Conservation (phyloP, 2,888 invertebrate species). For the Meiosimyza platycephala region DNA sequence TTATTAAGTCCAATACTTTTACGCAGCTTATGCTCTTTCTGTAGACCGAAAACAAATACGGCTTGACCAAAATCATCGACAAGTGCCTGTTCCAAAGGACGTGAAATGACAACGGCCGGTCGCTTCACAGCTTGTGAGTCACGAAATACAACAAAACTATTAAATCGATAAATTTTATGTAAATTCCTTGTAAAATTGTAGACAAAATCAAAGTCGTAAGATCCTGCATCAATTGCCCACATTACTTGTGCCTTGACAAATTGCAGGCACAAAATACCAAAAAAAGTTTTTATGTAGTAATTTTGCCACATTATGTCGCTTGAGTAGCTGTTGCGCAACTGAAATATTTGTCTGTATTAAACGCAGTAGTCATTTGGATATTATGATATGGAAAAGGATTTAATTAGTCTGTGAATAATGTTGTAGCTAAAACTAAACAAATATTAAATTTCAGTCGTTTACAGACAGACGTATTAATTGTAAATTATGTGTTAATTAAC, state of each 20-base stretch:
- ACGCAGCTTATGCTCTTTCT: conserved; percentile 3
- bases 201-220: conserved; percentile 29
- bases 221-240: not conserved
- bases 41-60: conserved; percentile 21
- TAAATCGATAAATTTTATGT: conserved; percentile 15
- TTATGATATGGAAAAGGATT: no score
- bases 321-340: no score
- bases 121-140: conserved; percentile 7
- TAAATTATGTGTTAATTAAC: no score
- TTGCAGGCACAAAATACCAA: no score
- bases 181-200: conserved; percentile 27
- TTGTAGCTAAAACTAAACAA: no score
- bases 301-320: no score
- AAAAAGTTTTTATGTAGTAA: no score
- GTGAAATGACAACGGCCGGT: not conserved
- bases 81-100: conserved; percentile 27
- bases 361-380: no score
- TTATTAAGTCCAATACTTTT: conserved; percentile 24
- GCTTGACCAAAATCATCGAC: conserved; percentile 31
- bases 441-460: no score
- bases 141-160: conserved; percentile 33
- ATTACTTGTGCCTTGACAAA: not conserved
- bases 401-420: no score
- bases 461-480: no score
- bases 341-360: no score